Percentiles rank a stretch among this genome's conserved stretches.
Evolutionary conservation across 2,888 invertebrate species (phyloP).

Genomic region (Drosophila formosana): DNA sequence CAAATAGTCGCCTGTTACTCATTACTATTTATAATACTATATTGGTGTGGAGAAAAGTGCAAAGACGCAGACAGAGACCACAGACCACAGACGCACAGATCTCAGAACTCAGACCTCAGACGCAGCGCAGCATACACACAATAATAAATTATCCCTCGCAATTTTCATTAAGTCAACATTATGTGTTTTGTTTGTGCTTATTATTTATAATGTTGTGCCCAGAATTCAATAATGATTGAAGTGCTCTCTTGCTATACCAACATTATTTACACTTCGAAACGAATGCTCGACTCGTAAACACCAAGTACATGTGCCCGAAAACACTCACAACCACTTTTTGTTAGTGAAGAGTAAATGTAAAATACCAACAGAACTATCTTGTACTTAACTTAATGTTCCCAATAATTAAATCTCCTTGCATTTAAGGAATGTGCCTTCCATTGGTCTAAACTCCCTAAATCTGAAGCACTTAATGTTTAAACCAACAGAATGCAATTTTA

Average conservation of each 20-base stretch:
- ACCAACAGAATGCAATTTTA: too few relatives aligned
- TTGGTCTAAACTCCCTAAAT: too few relatives aligned
- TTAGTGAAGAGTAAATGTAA: too few relatives aligned
- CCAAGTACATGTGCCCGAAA: neutral
- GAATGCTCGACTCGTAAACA: constrained; percentile 1
- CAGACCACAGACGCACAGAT: neutral
- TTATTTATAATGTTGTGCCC: neutral
- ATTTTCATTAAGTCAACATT: constrained; percentile 9
- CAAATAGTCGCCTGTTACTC: constrained; percentile 36
- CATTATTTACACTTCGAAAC: neutral
- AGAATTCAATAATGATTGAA: constrained; percentile 2
- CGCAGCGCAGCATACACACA: constrained; percentile 2
- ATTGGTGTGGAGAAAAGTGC: constrained; percentile 29
- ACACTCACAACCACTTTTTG: too few relatives aligned
- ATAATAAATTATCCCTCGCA: constrained; percentile 7
- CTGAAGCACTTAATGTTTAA: too few relatives aligned
- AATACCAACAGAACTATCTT: too few relatives aligned
- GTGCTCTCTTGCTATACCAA: constrained; percentile 10
- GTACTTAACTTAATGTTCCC: too few relatives aligned
- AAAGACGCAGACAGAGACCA: constrained; percentile 6
- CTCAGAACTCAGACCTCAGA: too few relatives aligned
- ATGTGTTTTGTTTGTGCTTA: constrained; percentile 6
- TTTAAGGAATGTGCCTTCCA: too few relatives aligned
- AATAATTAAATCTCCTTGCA: too few relatives aligned
- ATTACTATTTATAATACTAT: constrained; percentile 53